A percentile compares a stretch with the other conserved stretches of the same genome.
Conservation (phyloP, 2,113 vertebrate genomes). For the Circaetus gallicus region DNA sequence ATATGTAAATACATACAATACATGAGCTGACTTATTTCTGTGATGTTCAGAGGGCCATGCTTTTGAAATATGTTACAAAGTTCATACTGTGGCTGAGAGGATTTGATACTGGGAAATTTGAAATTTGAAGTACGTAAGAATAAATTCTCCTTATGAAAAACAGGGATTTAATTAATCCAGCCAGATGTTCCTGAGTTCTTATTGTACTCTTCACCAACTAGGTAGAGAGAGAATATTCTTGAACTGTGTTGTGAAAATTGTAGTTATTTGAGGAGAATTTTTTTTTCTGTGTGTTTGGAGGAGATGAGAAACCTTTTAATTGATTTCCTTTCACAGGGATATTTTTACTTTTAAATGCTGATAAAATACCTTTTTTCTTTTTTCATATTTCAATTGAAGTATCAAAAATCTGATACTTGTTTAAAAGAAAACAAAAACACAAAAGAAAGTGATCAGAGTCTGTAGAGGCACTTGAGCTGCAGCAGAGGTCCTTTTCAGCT, state of each 20-base stretch:
- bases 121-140: not conserved
- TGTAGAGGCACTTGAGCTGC: not conserved
- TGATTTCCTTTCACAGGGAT: not conserved
- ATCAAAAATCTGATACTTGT: not conserved
- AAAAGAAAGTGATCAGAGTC: not conserved
- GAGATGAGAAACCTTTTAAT: not conserved
- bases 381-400: not conserved
- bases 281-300: not conserved
- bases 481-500: not conserved
- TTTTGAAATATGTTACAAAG: not conserved
- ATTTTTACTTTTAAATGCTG: not conserved
- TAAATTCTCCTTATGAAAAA: not conserved
- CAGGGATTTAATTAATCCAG: not conserved
- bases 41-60: not conserved
- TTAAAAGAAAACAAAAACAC: not conserved
- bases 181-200: not conserved
- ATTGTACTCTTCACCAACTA: not conserved
- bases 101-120: not conserved
- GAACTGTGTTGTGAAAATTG: not conserved
- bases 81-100: not conserved
- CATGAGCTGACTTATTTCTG: not conserved
- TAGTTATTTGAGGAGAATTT: not conserved
- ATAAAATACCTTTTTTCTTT: not conserved
- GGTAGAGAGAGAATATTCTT: not conserved
- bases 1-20: not conserved